These are phyloP conservation scores for Urocitellus parryii DNA, from an alignment of 2,113 vertebrate species.

Conservation along the genomic window DNA sequence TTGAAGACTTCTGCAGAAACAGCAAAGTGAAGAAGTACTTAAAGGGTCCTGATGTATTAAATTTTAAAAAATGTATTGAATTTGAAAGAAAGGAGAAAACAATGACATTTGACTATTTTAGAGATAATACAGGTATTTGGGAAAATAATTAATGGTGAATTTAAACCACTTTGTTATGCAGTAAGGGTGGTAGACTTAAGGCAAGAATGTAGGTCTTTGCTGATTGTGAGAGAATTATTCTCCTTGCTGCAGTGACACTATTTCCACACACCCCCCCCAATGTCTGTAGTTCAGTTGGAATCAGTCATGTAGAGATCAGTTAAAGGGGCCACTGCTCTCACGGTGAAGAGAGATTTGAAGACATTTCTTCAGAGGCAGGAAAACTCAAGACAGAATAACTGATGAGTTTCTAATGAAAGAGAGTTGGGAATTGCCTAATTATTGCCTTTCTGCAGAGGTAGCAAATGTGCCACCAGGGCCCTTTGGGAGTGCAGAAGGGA, in stretches of 20 bases:
- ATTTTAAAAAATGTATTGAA: constrained; percentile 28
- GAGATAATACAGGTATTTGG: not conserved
- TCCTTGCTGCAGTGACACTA: not conserved
- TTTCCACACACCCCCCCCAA: not conserved
- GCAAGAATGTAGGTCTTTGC: not conserved
- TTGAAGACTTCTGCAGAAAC: not conserved
- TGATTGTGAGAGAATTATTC: constrained; percentile 17
- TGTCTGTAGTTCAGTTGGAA: constrained; percentile 28
- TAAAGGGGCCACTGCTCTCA: not conserved
- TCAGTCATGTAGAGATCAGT: constrained; percentile 56
- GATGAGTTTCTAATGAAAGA: constrained; percentile 64
- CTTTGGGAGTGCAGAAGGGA: not conserved
- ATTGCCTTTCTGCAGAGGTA: constrained; percentile 34
- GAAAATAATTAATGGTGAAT: constrained; percentile 41
- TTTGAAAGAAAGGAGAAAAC: not conserved
- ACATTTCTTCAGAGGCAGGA: constrained; percentile 56
- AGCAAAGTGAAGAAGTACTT: not conserved
- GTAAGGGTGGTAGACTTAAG: not conserved
- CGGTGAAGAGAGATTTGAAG: constrained; percentile 34
- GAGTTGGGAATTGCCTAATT: constrained; percentile 65
- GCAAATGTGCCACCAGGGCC: constrained; percentile 16
- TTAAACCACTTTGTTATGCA: not conserved
- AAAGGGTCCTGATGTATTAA: not conserved
- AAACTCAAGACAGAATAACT: constrained; percentile 67
- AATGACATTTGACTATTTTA: not conserved